Base-by-base conservation (phyloP, 2,888 invertebrate species). In the Philopedon plagiatum region DNA sequence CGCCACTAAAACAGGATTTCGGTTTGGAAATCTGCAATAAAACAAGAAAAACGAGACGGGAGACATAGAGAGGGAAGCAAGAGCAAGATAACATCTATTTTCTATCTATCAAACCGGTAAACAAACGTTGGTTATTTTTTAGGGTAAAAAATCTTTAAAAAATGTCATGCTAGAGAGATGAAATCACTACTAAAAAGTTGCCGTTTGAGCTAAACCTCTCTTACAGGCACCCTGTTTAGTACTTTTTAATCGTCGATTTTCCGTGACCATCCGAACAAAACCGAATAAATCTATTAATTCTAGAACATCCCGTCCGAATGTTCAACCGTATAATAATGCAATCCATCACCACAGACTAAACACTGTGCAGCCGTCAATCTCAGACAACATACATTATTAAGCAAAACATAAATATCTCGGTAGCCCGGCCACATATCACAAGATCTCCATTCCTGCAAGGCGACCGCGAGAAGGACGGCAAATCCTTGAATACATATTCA, bases 341-440 rank as follows among this genome's bases (percentile, higher is more conserved):
- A 58, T 51, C 32, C 32, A 64, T 49, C 57, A 44, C 51, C 66
- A 63, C 49, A 57, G 70, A 37, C 63, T 60, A 44, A 61, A 60
- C 60, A 51, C 46, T 54, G 39, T 66, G 66, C 61, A 62, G 68
- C 39, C 54, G 61, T 68, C 73, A 54, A 69, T 64, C 68, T 64
- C 56, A 54, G 54, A 56, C 60, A 54, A 57, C 64, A 56, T 73
- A 41, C 51, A 73, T 73, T 73, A 73, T 73, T 69, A 65, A 73
- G 60, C 54, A 68, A 65, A 73, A 60, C 69, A 65, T 73, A 65
- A 73, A 73, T 73, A 69, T 73, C 73, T 69, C 41, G 65, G 64
- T 65, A 58, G 64, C 58, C 61, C 34, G 58, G 64, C 73, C 69
- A 73, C 73, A 73, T 69, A 73, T 73, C 73, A 69, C 69, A 41